phyloP scores from a whole-genome alignment of 2,797 vertebrate genomes.

The Anolis apletophallus region DNA sequence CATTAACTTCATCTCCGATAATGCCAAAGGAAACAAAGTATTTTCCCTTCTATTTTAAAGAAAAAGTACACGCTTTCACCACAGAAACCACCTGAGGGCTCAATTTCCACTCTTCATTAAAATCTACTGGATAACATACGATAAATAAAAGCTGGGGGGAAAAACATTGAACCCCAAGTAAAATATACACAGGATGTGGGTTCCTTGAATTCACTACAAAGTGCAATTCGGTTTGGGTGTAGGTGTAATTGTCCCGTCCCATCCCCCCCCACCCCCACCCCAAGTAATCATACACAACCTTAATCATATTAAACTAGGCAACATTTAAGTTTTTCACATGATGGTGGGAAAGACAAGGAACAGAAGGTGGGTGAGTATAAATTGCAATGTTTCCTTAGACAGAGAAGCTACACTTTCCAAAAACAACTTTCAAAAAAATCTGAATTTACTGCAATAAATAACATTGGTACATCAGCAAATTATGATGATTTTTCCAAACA shows the following conservation, averaged over 20 bases:
- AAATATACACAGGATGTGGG: not conserved
- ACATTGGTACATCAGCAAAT: not conserved
- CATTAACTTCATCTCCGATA: conserved; percentile 66
- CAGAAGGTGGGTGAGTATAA: not conserved
- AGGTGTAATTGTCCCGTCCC: conserved; percentile 41
- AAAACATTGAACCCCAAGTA: not conserved
- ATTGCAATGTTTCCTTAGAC: not conserved
- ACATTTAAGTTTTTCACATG: conserved; percentile 41
- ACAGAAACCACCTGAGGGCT: conserved; percentile 68
- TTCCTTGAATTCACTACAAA: conserved; percentile 54
- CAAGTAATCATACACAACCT: conserved; percentile 47
- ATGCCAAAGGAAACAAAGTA: conserved; percentile 77
- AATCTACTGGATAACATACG: conserved; percentile 31
- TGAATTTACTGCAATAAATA: not conserved
- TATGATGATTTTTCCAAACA: not conserved
- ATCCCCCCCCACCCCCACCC: no score
- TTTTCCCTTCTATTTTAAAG: conserved; percentile 35
- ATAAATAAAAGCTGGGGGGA: conserved; percentile 50
- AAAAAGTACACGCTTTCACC: conserved; percentile 52
- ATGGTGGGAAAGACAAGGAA: not conserved
- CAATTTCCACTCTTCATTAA: conserved; percentile 64
- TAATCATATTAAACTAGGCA: conserved; percentile 64
- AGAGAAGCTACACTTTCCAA: not conserved
- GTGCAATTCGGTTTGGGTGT: conserved; percentile 36
- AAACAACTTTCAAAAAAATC: no score